These are phyloP conservation scores for Phalacrocorax carbo DNA, from an alignment of 2,113 vertebrate genomes.

Conservation along the genomic window DNA sequence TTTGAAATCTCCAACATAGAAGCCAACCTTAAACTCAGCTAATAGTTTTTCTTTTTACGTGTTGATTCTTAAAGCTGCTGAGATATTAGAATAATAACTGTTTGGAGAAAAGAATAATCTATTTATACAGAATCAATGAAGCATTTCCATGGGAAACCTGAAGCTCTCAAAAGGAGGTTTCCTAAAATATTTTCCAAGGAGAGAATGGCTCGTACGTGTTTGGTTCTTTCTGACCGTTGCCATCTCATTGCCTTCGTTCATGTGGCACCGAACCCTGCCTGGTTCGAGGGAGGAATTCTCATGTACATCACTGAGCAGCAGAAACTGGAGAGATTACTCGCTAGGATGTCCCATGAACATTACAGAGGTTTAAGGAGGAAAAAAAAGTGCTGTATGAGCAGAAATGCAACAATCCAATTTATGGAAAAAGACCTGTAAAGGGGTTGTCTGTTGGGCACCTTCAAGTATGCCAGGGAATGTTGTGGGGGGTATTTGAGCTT, in stretches of 20 bases:
- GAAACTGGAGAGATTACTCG: neutral
- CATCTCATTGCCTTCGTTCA: neutral
- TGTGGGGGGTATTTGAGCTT: accelerated
- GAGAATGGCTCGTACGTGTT: neutral
- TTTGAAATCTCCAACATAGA: neutral
- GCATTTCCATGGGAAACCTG: neutral
- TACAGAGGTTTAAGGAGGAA: neutral
- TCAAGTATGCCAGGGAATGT: neutral
- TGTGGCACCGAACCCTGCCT: neutral
- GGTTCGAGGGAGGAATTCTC: neutral
- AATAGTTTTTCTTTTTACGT: neutral
- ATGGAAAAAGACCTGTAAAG: neutral
- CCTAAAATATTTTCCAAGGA: neutral
- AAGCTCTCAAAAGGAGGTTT: neutral
- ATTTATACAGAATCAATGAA: conserved; percentile 18
- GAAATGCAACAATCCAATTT: neutral
- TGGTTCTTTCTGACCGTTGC: neutral
- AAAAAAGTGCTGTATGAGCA: neutral
- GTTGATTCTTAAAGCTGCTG: neutral
- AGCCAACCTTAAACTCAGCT: neutral
- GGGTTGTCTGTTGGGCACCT: neutral
- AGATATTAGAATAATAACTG: conserved; percentile 38
- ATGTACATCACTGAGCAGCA: neutral
- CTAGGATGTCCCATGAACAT: neutral
- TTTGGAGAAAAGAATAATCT: conserved; percentile 28